Base-by-base conservation (phyloP, 2,113 vertebrate genomes). In the Rostratula benghalensis region DNA sequence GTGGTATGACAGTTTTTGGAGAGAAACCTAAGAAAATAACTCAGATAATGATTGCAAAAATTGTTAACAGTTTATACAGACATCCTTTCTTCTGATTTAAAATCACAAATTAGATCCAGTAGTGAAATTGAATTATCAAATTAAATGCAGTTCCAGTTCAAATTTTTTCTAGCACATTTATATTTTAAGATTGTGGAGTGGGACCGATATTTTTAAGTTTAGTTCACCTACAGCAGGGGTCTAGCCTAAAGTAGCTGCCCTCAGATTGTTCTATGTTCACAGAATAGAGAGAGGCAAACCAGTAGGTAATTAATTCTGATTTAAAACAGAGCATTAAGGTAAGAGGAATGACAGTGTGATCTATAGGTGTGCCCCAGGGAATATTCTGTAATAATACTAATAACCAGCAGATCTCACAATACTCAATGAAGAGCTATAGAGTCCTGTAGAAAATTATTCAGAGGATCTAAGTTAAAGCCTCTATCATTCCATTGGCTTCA, bases 291-390 rank as follows among this genome's bases (percentile, higher is more conserved):
- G 33, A 90, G 21, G 20, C 35, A 77, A 7, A 7, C 4, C 39
- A 80, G 68, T 24, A 93, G 71, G 67, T 75, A 89, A 90, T 93
- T 70, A 92, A 81, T 86, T 91, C 54, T 94, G 41, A 81, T 68
- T 95, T 94, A 68, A 85, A 89, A 56, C 43, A 83, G 95, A 93
- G 27, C 25, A 70, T 33, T 60, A 78, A 74, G 37, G 83, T 77
- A 78, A 87, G 46, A 90, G 33, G 48, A 87, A 69, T 92, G 93
- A 94, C 86, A 89, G 45, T 56, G 43, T 95, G 37, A 94, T 95
- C 51, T 89, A 93, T 87, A 63, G 25, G 22, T 92, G 33, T 78
- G 89, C 93, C 73, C 31, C 83, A 60, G 89, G 89, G 73, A 33
- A 93, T 84, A 51, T 67, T 87, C 73, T 83, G 28, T 87, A 94